Conservation (phyloP, 2,797 vertebrate species). For the Todus mexicanus region DNA sequence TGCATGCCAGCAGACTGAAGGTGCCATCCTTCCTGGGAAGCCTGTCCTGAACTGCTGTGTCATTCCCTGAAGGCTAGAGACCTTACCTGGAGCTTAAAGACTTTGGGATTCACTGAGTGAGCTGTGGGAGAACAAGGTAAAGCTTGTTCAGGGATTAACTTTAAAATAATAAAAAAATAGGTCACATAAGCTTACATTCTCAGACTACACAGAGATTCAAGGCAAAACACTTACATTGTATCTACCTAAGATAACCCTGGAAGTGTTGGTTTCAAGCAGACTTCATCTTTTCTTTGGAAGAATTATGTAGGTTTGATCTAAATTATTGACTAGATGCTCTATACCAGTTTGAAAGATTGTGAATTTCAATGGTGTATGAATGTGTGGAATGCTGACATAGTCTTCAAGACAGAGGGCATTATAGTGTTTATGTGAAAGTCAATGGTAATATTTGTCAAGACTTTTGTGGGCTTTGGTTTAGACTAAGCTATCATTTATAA, state of each 20-base stretch:
- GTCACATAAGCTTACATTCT: neutral
- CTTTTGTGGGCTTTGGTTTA: neutral
- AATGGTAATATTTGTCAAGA: neutral
- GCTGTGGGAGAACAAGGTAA: neutral
- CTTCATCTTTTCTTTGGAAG: neutral
- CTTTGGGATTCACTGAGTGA: neutral
- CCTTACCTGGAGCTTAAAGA: neutral
- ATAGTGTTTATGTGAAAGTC: neutral
- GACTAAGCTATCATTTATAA: neutral
- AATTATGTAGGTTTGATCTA: neutral
- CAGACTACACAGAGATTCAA: neutral
- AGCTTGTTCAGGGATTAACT: neutral
- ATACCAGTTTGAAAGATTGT: neutral
- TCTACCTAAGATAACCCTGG: neutral
- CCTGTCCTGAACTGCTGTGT: neutral
- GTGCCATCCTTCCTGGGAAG: neutral
- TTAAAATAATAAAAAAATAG: neutral
- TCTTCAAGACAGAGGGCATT: neutral
- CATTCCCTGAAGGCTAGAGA: neutral
- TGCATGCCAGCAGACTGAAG: neutral
- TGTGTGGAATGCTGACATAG: neutral
- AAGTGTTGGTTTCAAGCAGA: neutral
- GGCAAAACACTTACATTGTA: neutral
- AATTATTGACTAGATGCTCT: neutral
- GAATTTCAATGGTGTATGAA: neutral